Base-by-base conservation (phyloP, 2,888 invertebrate genomes). In the Endomychus coccineus region DNA sequence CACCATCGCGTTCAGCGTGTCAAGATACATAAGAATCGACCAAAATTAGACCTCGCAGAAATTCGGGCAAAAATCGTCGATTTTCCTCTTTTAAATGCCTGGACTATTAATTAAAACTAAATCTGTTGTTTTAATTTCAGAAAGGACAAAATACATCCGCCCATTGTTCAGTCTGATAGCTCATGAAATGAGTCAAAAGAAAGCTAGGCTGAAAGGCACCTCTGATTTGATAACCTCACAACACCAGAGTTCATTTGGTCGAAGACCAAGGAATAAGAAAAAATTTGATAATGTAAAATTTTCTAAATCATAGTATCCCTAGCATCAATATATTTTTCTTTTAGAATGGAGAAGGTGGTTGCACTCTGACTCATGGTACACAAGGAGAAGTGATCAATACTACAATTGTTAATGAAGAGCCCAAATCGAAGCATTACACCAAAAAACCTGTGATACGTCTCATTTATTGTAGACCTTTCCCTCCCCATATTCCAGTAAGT, bases 341-440 rank as follows among this genome's bases (percentile, higher is more conserved):
- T 19, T 45, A 76, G 73, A 72, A 71, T 49, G 77, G 77, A 4
- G 75, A 73, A 37, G 78, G 78, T 2, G 79, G 78, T 2, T 75
- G 70, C 52, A 79, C 79, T 0, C 73, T 79, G 55, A 73, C 73
- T 55, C 80, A 80, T 58, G 74, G 74, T 22, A 75, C 67, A 44
- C 64, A 71, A 1, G 79, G 78, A 0, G 74, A 75, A 46, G 55
- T 77, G 36, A 70, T 71, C 27, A 62, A 66, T 39, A 65, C 66
- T 2, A 65, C 59, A 2, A 55, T 67, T n/a, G 55, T 65, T 6
- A 64, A 61, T 33, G 59, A 66, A 41, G 60, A 64, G 39, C 61
- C 61, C 16, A 69, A 69, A 48, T 58, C 64, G 1, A 56, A 56
- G 27, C 10, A 14, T 1, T 51, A 54, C 31, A 41, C 56, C 2